These are phyloP conservation scores for Lutraria lutraria DNA, from an alignment of 2,888 invertebrate species.

Conservation along the genomic window DNA sequence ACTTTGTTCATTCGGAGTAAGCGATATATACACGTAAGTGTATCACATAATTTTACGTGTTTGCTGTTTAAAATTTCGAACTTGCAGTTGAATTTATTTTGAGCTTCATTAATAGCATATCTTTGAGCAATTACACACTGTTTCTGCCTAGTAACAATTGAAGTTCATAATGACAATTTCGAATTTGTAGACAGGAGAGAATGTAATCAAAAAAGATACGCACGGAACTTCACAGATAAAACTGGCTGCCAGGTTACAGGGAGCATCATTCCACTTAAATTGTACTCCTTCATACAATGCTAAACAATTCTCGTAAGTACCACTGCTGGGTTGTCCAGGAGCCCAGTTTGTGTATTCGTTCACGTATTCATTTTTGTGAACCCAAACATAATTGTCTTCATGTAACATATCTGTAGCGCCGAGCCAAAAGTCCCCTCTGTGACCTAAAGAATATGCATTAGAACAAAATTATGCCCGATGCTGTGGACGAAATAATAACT, in stretches of 20 bases:
- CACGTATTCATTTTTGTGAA: slow-evolving; percentile 51
- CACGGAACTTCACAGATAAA: slow-evolving; percentile 63
- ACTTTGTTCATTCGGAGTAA: no score
- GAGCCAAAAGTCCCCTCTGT: slow-evolving; percentile 51
- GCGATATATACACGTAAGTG: no score
- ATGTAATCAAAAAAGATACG: neutral
- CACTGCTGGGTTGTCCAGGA: slow-evolving; percentile 46
- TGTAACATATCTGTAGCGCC: slow-evolving; percentile 54
- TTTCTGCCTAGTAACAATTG: no score
- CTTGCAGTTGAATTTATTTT: no score
- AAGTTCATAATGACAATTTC: no score
- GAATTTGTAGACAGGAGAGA: no score
- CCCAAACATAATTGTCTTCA: slow-evolving; percentile 58
- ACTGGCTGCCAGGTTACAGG: slow-evolving; percentile 43
- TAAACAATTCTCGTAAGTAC: slow-evolving; percentile 51
- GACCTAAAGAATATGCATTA: neutral
- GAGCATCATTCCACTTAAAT: slow-evolving; percentile 60
- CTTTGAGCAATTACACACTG: no score
- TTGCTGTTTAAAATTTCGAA: no score
- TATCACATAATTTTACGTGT: no score
- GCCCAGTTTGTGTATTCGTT: slow-evolving; percentile 53
- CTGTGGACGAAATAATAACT: neutral
- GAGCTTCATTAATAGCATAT: no score
- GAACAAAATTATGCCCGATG: neutral
- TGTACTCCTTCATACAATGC: slow-evolving; percentile 53